Evolutionary conservation across 2,888 invertebrate genomes (phyloP).

Genomic region (Athalia rosae): DNA sequence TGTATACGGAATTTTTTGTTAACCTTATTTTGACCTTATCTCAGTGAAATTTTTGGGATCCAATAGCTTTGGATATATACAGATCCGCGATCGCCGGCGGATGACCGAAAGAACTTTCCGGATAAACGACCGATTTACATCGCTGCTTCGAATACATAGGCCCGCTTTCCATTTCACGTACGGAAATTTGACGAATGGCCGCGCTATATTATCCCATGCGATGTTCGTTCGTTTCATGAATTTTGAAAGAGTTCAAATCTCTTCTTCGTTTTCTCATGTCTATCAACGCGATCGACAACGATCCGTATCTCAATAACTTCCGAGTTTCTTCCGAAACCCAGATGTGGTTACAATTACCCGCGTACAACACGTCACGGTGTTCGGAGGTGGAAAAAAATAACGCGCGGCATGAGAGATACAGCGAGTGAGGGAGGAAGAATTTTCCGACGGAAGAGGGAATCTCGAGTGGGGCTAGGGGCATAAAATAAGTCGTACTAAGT

Average conservation of each 20-base stretch:
- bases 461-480: constrained; percentile 44
- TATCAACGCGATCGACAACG: too few relatives aligned
- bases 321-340: too few relatives aligned
- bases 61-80: constrained; percentile 3
- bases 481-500: constrained; percentile 50
- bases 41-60: constrained; percentile 35
- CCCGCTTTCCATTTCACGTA: background rate
- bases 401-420: constrained; percentile 1
- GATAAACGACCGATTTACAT: constrained; percentile 33
- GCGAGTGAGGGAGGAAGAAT: constrained; percentile 35
- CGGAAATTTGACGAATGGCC: background rate
- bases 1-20: constrained; percentile 41
- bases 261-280: too few relatives aligned
- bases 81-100: background rate
- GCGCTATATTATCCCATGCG: too few relatives aligned
- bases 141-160: constrained; percentile 7
- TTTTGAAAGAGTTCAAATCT: too few relatives aligned
- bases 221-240: too few relatives aligned
- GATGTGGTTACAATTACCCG: too few relatives aligned
- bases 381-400: background rate
- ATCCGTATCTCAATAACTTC: too few relatives aligned
- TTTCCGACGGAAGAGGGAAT: constrained; percentile 43
- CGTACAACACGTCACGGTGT: too few relatives aligned
- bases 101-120: constrained; percentile 8
- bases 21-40: constrained; percentile 39